These are phyloP conservation scores for Sebastes kiyomatsui DNA, from an alignment of 2,797 vertebrate species.

Conservation along the genomic window DNA sequence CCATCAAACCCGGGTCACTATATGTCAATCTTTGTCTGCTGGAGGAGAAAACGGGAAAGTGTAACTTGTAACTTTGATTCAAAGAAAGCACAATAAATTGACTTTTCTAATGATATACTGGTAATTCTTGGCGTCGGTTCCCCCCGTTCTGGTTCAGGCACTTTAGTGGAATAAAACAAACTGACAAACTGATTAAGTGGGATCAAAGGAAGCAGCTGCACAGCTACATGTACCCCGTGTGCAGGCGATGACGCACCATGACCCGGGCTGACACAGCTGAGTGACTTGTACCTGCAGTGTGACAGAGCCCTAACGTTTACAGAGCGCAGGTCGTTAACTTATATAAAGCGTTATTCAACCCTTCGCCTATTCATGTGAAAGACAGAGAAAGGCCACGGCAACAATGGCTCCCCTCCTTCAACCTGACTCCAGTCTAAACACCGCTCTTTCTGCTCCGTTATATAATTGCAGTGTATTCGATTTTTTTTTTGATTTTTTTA, in stretches of 20 bases:
- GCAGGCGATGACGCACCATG: neutral
- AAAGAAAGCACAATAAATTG: neutral
- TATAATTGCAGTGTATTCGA: neutral
- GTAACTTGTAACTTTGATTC: neutral
- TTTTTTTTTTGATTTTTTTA: neutral
- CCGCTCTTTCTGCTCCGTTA: neutral
- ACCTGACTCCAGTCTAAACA: slow-evolving; percentile 32
- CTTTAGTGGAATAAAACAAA: slow-evolving; percentile 1
- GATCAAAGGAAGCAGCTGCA: slow-evolving; percentile 1
- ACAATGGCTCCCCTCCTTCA: slow-evolving; percentile 40
- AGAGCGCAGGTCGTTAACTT: slow-evolving; percentile 36
- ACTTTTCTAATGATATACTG: neutral
- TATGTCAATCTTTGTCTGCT: neutral
- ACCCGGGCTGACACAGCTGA: neutral
- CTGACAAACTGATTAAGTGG: slow-evolving; percentile 6
- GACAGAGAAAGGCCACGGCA: slow-evolving; percentile 20
- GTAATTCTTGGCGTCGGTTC: neutral
- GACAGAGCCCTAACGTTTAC: slow-evolving; percentile 2
- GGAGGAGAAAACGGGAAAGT: neutral
- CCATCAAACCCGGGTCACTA: neutral
- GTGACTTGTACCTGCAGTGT: slow-evolving; percentile 24
- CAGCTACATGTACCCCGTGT: neutral
- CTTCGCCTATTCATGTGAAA: slow-evolving; percentile 16
- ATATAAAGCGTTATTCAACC: slow-evolving; percentile 49
- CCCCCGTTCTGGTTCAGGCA: neutral